Percentiles rank a stretch among this genome's conserved stretches.
These are phyloP conservation scores for Stichopus horrens DNA, from an alignment of 53 echinoderm and acorn worm genomes.

Conservation along the genomic window DNA sequence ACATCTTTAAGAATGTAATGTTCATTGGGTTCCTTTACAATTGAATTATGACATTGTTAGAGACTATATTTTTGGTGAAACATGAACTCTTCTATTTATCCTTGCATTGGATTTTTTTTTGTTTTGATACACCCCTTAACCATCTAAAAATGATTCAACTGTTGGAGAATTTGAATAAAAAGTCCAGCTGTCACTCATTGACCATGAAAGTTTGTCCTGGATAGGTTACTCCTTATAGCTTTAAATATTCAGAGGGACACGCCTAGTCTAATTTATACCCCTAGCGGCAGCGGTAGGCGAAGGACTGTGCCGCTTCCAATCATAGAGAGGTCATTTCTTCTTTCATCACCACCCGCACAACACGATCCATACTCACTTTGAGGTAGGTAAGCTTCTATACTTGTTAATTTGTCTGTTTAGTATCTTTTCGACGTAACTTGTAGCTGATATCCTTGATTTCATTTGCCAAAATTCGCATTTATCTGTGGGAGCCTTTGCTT, in stretches of 20 bases:
- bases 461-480: background rate
- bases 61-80: no score
- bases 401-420: background rate
- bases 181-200: background rate
- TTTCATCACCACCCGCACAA: background rate
- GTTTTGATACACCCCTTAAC: no score
- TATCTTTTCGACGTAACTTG: background rate
- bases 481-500: background rate
- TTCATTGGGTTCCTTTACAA: no score
- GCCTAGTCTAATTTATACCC: conserved; percentile 29
- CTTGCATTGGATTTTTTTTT: no score
- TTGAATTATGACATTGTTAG: no score
- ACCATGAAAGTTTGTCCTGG: background rate
- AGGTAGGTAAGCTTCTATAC: conserved; percentile 9
- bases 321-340: conserved; percentile 21
- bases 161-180: no score
- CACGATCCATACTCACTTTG: background rate
- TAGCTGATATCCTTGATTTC: background rate
- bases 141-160: no score
- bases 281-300: conserved; percentile 6
- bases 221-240: background rate
- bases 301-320: background rate
- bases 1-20: no score
- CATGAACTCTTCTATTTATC: no score
- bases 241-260: conserved; percentile 27